Evolutionary conservation across 2,888 invertebrate genomes (phyloP), one percentile per base, ranked within the genome.

Genomic region (Scaptodrosophila latifasciaeformis): DNA sequence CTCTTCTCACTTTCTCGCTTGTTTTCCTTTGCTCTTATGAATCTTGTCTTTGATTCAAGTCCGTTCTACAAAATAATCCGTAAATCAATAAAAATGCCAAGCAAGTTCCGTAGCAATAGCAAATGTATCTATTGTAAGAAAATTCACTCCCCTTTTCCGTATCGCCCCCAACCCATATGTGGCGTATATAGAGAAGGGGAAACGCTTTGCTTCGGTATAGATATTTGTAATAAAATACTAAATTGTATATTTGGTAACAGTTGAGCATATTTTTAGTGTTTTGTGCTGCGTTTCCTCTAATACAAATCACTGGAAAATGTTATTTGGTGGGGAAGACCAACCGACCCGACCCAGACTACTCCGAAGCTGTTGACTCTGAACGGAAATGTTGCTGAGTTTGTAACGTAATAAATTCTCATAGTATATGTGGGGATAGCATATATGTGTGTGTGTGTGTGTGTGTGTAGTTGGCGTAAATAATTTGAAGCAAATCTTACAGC

Each of bases 21-120:
- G 44, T 39, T 49, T 30, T 24, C 29, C 17, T 34, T 13, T 30
- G 27, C 24, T 7, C 3, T 24, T 7, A 7, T 7, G 4, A 24
- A 24, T 54, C 46, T 56, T 56, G 49, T n/a, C n/a, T n/a, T n/a
- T n/a, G n/a, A n/a, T n/a, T n/a, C n/a, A n/a, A n/a, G n/a, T n/a
- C n/a, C n/a, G n/a, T 45, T 49, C 50, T 42, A 63, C 64, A 68
- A 24, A 24, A 59, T 71, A 71, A 75, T 71, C 71, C 67, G 69
- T 71, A 67, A 75, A 75, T 71, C 71, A 71, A 71, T 71, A 71
- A 69, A 65, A 68, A 74, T 52, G 62, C 53, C 71, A 65, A 66
- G 59, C 61, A 58, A 68, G 57, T 62, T 68, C 54, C 51, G 37
- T 10, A 45, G 29, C 46, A 47, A 46, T 56, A 37, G 40, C 47